phyloP scores from a whole-genome alignment of 2,888 invertebrate species.

The Rapana venosa region DNA sequence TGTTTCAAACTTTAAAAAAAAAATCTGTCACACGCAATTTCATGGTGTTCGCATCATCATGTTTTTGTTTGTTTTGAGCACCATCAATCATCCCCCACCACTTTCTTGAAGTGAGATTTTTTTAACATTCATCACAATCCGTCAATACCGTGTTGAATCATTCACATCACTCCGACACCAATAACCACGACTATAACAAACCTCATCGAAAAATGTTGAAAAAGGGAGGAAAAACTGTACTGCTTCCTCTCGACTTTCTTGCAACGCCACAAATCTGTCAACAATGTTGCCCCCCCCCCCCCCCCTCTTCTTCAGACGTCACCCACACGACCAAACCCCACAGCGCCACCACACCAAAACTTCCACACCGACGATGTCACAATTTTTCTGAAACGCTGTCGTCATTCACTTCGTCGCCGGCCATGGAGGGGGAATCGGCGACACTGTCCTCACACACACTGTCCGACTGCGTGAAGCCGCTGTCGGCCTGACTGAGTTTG shows the following conservation, averaged over 20 bases:
- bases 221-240: not conserved
- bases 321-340: not conserved
- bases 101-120: too few relatives aligned
- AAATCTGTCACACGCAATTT: too few relatives aligned
- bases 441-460: constrained; percentile 36
- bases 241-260: not conserved
- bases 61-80: too few relatives aligned
- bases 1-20: too few relatives aligned
- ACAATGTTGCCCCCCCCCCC: not conserved
- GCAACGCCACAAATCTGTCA: not conserved
- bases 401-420: constrained; percentile 1
- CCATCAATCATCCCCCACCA: too few relatives aligned
- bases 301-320: not conserved
- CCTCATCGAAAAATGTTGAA: not conserved
- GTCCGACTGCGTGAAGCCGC: constrained; percentile 41
- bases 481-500: constrained; percentile 53
- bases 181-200: too few relatives aligned
- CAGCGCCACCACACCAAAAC: not conserved
- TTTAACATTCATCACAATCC: too few relatives aligned
- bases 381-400: not conserved
- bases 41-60: too few relatives aligned
- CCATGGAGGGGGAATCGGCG: constrained; percentile 5
- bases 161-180: too few relatives aligned
- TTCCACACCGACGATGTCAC: not conserved
- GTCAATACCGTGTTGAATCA: too few relatives aligned